These are phyloP conservation scores for Clytia hemisphaerica DNA, from an alignment of 30 jellyfish, hydroid and myxozoan species.

Conservation along the genomic window DNA sequence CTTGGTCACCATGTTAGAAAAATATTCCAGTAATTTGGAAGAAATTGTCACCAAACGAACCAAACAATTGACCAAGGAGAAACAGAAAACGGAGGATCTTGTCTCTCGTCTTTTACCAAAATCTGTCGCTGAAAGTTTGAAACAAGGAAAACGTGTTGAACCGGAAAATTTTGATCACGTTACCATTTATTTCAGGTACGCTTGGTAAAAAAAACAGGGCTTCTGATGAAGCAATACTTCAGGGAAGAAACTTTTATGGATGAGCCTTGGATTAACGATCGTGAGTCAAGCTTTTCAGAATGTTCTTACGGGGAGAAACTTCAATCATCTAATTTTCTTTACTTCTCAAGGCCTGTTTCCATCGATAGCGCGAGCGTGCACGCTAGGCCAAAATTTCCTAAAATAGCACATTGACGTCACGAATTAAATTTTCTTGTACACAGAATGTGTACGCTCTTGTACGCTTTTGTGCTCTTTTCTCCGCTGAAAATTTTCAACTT, in stretches of 20 bases:
- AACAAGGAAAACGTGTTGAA: constrained; percentile 84
- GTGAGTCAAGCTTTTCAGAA: background rate
- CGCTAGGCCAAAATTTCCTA: no score
- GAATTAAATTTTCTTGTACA: no score
- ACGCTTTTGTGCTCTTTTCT: no score
- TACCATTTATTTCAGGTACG: constrained; percentile 73
- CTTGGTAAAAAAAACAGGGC: no score
- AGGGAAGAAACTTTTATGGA: no score
- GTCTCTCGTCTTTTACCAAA: constrained; percentile 87
- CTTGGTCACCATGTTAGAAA: constrained; percentile 85
- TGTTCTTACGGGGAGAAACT: background rate
- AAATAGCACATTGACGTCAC: no score
- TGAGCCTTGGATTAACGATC: background rate
- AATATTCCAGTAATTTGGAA: constrained; percentile 75
- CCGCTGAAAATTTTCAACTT: no score
- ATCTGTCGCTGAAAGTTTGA: constrained; percentile 84
- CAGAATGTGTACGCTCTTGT: background rate
- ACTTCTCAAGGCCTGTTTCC: no score
- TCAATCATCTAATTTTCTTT: no score
- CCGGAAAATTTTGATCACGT: constrained; percentile 79
- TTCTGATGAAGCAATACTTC: no score
- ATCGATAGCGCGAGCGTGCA: no score
- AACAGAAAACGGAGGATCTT: constrained; percentile 76
- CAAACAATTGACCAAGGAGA: constrained; percentile 64
- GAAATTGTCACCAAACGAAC: constrained; percentile 80